phyloP scores from a whole-genome alignment of 1,140 invertebrate species.

The Bathynomus jamesi region DNA sequence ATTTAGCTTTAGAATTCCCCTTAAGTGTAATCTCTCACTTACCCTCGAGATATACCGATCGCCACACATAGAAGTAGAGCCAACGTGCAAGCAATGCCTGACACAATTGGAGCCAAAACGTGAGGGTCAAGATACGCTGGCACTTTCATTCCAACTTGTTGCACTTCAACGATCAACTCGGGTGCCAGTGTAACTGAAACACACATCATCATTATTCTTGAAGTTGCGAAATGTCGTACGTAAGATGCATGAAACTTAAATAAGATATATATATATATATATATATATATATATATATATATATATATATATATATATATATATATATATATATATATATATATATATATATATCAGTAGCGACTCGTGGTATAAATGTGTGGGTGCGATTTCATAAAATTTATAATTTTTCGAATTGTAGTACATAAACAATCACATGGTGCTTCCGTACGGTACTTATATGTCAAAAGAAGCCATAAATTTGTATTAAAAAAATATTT shows the following conservation, averaged over 20 bases:
- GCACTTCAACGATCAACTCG: constrained; percentile 19
- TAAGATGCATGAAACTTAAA: too few species aligned
- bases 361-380: background rate
- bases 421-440: too few species aligned
- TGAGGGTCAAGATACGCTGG: constrained; percentile 43
- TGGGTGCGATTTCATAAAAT: too few species aligned
- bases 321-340: background rate
- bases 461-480: too few species aligned
- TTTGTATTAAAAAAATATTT: too few species aligned
- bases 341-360: background rate
- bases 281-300: constrained; percentile 3
- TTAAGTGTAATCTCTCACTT: constrained; percentile 3
- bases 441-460: too few species aligned
- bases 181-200: constrained; percentile 41
- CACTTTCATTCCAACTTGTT: constrained; percentile 23
- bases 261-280: background rate
- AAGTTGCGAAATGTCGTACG: too few species aligned
- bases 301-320: constrained; percentile 2
- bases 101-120: constrained; percentile 45
- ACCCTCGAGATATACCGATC: constrained; percentile 43
- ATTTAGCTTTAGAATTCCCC: too few species aligned
- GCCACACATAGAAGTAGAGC: constrained; percentile 44
- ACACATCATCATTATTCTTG: too few species aligned
- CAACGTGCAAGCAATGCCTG: constrained; percentile 42
- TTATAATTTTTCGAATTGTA: too few species aligned